Percentiles rank a stretch among this genome's conserved stretches.
These are phyloP conservation scores for Ciconia stormi DNA, from an alignment of 2,113 vertebrate species.

Conservation along the genomic window DNA sequence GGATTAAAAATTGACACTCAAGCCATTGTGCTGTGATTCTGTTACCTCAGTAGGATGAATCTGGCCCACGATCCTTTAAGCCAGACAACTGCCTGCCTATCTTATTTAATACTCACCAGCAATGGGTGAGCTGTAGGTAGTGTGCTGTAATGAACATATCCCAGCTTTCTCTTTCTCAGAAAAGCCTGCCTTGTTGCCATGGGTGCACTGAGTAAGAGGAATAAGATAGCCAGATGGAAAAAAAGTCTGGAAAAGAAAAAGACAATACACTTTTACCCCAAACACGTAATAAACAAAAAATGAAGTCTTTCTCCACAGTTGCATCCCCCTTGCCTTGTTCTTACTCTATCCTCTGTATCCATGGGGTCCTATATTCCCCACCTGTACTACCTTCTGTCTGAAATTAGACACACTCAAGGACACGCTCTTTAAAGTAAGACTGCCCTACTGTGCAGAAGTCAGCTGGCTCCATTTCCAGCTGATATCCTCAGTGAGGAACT, in stretches of 20 bases:
- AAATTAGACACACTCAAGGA: neutral
- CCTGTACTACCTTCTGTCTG: neutral
- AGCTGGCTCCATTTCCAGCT: neutral
- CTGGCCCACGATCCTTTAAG: neutral
- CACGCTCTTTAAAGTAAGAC: neutral
- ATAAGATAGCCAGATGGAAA: slow-evolving; percentile 90
- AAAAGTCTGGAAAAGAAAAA: slow-evolving; percentile 76
- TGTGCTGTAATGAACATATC: slow-evolving; percentile 72
- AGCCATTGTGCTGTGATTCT: neutral
- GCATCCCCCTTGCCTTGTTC: neutral
- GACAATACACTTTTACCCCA: neutral
- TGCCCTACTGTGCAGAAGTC: neutral
- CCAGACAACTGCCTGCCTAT: neutral
- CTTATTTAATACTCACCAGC: slow-evolving; percentile 72
- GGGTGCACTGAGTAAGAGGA: slow-evolving; percentile 84
- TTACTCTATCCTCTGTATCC: neutral
- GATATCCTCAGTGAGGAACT: neutral
- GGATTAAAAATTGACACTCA: neutral
- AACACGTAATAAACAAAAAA: neutral
- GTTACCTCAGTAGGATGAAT: neutral
- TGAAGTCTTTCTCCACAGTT: neutral
- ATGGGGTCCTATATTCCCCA: neutral
- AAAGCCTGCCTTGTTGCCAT: slow-evolving; percentile 67
- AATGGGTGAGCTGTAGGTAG: slow-evolving; percentile 82
- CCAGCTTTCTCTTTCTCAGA: slow-evolving; percentile 68